These are phyloP conservation scores for Pachycephus smyrnensis DNA, from an alignment of 2,888 invertebrate genomes.

Conservation along the genomic window DNA sequence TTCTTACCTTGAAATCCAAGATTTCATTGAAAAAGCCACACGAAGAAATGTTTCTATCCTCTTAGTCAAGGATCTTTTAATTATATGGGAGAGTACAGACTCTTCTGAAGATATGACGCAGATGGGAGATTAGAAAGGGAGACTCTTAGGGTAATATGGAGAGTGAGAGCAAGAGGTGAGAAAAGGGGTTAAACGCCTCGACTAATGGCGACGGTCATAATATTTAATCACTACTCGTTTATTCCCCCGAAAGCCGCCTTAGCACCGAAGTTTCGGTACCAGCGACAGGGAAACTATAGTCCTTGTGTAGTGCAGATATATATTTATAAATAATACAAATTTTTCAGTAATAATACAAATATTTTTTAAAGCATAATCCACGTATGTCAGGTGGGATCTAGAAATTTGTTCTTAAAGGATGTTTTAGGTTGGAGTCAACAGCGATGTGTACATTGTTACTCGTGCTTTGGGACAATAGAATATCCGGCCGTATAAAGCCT, in stretches of 20 bases:
- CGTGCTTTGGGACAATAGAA: neutral
- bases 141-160: neutral
- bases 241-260: slow-evolving; percentile 46
- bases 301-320: slow-evolving; percentile 9
- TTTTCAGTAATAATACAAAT: neutral
- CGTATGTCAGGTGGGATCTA: neutral
- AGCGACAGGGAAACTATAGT: slow-evolving; percentile 49
- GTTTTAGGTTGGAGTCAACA: neutral
- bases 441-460: neutral
- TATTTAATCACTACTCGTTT: slow-evolving; percentile 66
- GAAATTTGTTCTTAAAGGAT: neutral
- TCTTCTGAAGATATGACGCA: slow-evolving; percentile 27
- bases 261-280: neutral
- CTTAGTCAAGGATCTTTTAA: slow-evolving; percentile 53
- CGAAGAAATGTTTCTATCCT: neutral
- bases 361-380: neutral
- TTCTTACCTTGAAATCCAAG: neutral
- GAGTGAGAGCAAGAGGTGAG: neutral
- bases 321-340: neutral
- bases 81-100: slow-evolving; percentile 64
- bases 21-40: neutral
- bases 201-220: slow-evolving; percentile 62
- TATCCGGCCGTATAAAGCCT: neutral
- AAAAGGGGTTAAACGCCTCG: slow-evolving; percentile 36
- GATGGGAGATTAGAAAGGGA: neutral